Evolutionary conservation across 2,888 invertebrate species (phyloP), one percentile per base, ranked within the genome.

Genomic region (Drosophila meridiana): DNA sequence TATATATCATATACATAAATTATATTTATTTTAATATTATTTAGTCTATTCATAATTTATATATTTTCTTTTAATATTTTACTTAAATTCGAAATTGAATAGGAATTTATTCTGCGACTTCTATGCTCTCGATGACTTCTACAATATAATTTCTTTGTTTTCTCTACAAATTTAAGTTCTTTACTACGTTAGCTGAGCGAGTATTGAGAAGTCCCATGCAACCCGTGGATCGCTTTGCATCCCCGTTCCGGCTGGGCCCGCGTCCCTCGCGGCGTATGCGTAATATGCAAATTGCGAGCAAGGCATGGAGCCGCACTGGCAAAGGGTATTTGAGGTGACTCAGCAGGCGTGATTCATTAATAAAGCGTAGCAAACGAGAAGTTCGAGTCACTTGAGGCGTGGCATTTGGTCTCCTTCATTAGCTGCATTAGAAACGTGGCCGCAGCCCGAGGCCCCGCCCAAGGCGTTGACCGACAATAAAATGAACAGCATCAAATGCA

Each of bases 261-360:
- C 45, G 30, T 42, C 6, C 6, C 56, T 74, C 50, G 28, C 52
- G 58, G 76, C 79, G 82, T 81, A 78, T 79, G 55, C 68, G 80
- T 69, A 50, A 79, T 82, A 81, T 80, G 78, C 65, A 69, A 78
- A 80, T 75, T 75, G 47, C 30, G 20, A 28, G n/a, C 5, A 5
- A 53, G 40, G 38, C 67, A 20, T 14, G 34, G 43, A 45, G 1
- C 36, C 36, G 1, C 7, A 42, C 13, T 3, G 8, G 69, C 48
- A n/a, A 47, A 30, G 67, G 28, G 52, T 30, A 48, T 63, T 50
- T 20, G 14, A n/a, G 4, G 34, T 76, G 72, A 72, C 60, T 76
- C 60, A 48, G 72, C 75, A 43, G 36, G 45, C 50, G 61, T 36
- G 65, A 71, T 56, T 71, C 75, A 66, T 76, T 68, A 53, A 72